Base-by-base conservation (phyloP, 92 coral and sea anemone genomes). In the Hydrozoanthus gracilis region DNA sequence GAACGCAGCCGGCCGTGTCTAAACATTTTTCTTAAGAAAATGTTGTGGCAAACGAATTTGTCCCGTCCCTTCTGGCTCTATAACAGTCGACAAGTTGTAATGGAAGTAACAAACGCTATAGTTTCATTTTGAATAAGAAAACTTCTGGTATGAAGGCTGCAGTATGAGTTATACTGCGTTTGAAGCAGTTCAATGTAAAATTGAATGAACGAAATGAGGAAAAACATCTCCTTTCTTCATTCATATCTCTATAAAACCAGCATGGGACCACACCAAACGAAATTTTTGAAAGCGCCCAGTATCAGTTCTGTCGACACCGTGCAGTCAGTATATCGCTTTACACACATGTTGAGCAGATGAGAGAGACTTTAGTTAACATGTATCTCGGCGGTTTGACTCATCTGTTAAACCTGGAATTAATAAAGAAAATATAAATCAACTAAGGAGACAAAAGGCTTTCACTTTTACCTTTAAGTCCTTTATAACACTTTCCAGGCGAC, bases 351-450 rank as follows among this genome's bases (percentile, higher is more conserved):
- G 17, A 71, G 46, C 76, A 71, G 76, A 71, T 71, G 27, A 51
- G 71, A 66, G 15, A 17, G n/a, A 9, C 54, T 44, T 4, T 18
- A 3, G 12, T 11, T 58, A 16, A 58, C 4, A 8, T 17, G n/a
- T 9, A 0, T 46, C 46, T 71, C 11, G 6, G 54, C 39, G 46
- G 46, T 71, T 51, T 39, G 11, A 45, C 6, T 71, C 46, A 52
- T 71, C 76, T 71, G 54, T 45, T 45, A 46, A 14, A 45, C 51
- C 76, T 71, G 76, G 76, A 5, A 46, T 45, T 52, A 47, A 71
- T 71, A 71, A 71, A 71, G 71, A 66, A 71, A 71, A 11, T 52
- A 14, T 71, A 44, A 12, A 48, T 71, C 76, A 71, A 46, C 76
- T 44, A 45, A 18, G 4, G 39, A 47, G 52, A 71, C 54, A 13